Evolutionary conservation across 2,113 vertebrate species (phyloP).

Genomic region (Meles meles): DNA sequence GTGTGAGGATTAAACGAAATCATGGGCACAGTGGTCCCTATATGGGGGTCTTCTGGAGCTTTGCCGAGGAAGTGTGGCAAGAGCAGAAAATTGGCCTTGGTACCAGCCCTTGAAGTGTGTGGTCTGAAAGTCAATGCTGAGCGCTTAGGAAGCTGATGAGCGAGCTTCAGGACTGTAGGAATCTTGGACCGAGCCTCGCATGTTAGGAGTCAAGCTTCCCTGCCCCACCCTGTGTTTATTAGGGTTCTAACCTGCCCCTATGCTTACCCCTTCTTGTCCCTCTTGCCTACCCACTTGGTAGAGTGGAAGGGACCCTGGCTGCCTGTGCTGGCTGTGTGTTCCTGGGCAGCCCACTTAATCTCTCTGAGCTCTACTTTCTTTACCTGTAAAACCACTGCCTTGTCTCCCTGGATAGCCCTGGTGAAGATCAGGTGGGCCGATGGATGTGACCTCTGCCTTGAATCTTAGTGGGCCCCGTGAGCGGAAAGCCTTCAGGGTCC

Average conservation of each 20-base stretch:
- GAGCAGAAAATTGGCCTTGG: neutral
- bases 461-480: neutral
- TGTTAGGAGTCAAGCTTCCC: neutral
- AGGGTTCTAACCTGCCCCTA: neutral
- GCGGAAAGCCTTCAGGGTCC: neutral
- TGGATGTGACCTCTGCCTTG: neutral
- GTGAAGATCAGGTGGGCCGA: neutral
- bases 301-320: neutral
- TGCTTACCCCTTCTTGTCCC: neutral
- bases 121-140: neutral
- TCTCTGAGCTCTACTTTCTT: neutral
- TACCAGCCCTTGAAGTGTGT: neutral
- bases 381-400: neutral
- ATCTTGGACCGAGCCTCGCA: neutral
- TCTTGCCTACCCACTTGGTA: neutral
- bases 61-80: neutral
- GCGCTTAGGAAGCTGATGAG: rapidly evolving
- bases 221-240: neutral
- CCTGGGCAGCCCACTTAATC: no score
- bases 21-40: rapidly evolving
- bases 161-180: neutral
- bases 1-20: neutral
- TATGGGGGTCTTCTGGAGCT: neutral
- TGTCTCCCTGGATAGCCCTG: neutral
- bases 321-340: neutral